phyloP scores from a whole-genome alignment of 2,113 vertebrate species.

The Tachysurus fulvidraco region DNA sequence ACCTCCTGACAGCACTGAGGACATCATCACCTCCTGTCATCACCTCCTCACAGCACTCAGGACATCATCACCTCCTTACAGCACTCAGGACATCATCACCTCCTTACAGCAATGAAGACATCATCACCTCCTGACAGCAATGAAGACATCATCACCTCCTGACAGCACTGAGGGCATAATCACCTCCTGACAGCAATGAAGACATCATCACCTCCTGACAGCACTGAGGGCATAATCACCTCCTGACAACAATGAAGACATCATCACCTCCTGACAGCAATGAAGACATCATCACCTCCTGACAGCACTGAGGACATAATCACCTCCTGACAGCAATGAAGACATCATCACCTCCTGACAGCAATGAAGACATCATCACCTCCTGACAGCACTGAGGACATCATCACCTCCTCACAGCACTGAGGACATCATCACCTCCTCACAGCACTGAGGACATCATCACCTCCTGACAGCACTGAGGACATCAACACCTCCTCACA shows the following conservation, averaged over 20 bases:
- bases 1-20: neutral
- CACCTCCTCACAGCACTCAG: neutral
- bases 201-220: no score
- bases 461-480: neutral
- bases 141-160: neutral
- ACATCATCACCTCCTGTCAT: neutral
- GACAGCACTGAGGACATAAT: neutral
- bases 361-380: no score
- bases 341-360: no score
- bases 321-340: no score
- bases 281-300: no score
- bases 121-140: neutral
- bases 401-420: neutral
- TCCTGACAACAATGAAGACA: neutral
- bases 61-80: no score
- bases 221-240: no score
- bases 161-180: no score
- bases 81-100: no score
- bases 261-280: neutral
- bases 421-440: neutral
- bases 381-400: neutral
- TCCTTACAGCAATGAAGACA: no score
- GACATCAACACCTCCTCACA: neutral
- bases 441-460: neutral
- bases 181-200: no score